Base-by-base conservation (phyloP, 2,797 vertebrate genomes). In the Gorsachius magnificus region DNA sequence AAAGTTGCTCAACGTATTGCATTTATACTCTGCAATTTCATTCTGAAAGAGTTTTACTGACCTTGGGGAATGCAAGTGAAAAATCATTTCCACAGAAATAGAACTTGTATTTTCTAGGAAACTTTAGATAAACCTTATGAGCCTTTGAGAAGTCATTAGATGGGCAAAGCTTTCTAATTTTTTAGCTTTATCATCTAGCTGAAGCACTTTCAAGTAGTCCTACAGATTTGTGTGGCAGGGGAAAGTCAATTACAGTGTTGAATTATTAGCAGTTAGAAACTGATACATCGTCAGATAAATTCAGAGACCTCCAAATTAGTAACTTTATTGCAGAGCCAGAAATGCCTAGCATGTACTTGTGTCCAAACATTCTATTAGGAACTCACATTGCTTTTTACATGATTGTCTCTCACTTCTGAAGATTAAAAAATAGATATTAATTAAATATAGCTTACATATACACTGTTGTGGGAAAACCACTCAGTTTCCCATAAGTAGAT, bases 31-130 rank as follows among this genome's bases (percentile, higher is more conserved):
- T 51, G 51, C 38, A 89, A 65, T 45, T 63, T 26, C 33, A 60
- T 82, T 92, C 45, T 89, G 43, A 84, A 76, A 70, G 24, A 79
- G 46, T 84, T 93, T 89, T 83, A 77, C 48, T 90, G 90, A 95
- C 86, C 81, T 89, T 95, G 86, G 38, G 20, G 45, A 84, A 38
- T 56, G 54, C 19, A 70, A 81, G 60, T 70, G 57, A 94, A 89
- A 95, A 90, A 82, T 45, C 0, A 0, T 92, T 92, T 95, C 68
- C 16, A 48, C 63, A 76, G n/a, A 87, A 96, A 87, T 31, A 76
- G 70, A 90, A 89, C 57, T 69, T 76, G 8, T 31, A 70, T 93
- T 97, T 96, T 84, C 60, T 65, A 87, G 46, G 36, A 87, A 86
- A 29, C 25, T 89, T 80, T 79, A 92, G 75, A 80, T 92, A 95